Percentiles rank a stretch among this genome's conserved stretches.
Conservation (phyloP, 1,140 invertebrate species). For the Venturia canescens region DNA sequence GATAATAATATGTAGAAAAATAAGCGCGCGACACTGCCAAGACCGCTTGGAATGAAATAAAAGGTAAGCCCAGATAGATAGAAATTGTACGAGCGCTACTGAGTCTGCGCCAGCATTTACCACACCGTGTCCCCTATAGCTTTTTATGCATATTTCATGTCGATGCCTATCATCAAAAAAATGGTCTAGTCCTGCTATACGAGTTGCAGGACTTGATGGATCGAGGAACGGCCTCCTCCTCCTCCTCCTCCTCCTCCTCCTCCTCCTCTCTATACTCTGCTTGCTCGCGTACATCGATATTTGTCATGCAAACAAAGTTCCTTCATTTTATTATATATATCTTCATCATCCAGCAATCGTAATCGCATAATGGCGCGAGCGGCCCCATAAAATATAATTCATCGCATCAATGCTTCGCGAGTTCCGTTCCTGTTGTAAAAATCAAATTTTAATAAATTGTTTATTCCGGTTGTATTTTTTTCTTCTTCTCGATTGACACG, state of each 20-base stretch:
- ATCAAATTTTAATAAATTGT: too few relatives aligned
- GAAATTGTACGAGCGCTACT: slow-evolving; percentile 33
- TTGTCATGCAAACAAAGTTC: too few relatives aligned
- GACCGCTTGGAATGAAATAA: background rate
- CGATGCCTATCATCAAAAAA: slow-evolving; percentile 64
- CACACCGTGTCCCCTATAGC: slow-evolving; percentile 8
- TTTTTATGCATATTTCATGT: slow-evolving; percentile 70
- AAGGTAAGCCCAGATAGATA: background rate
- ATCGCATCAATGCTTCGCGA: too few relatives aligned
- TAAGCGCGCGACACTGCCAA: background rate
- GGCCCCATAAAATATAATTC: too few relatives aligned
- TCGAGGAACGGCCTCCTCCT: background rate
- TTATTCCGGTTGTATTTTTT: too few relatives aligned
- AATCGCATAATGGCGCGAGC: too few relatives aligned
- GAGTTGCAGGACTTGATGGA: background rate
- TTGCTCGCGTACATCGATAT: too few relatives aligned
- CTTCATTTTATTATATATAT: too few relatives aligned
- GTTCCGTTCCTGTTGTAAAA: too few relatives aligned
- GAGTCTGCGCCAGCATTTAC: slow-evolving; percentile 68
- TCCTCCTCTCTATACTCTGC: too few relatives aligned
- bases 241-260: background rate
- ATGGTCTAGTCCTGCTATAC: slow-evolving; percentile 61
- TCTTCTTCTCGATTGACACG: too few relatives aligned
- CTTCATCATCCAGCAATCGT: too few relatives aligned
- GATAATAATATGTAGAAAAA: background rate